A percentile compares a stretch with the other conserved stretches of the same genome.
phyloP scores from a whole-genome alignment of 2,113 vertebrate species.

The Oncorhynchus nerka region DNA sequence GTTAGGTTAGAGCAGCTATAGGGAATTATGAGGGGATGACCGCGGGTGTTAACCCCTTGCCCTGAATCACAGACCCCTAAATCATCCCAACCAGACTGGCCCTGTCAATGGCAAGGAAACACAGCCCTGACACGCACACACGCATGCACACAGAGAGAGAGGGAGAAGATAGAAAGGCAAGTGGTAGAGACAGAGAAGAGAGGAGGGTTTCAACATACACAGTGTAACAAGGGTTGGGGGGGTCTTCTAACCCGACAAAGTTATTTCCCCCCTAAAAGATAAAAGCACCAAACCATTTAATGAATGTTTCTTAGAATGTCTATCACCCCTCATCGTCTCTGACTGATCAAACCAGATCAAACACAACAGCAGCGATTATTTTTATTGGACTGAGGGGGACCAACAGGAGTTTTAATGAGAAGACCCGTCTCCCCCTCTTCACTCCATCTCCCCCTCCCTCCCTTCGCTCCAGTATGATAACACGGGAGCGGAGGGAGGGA shows the following conservation, averaged over 20 bases:
- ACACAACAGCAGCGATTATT: neutral
- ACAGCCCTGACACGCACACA: neutral
- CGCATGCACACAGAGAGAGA: neutral
- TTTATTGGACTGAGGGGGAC: neutral
- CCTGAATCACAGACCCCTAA: neutral
- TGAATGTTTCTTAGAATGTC: neutral
- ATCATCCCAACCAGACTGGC: neutral
- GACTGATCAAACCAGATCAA: slow-evolving; percentile 16
- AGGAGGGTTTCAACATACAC: no score
- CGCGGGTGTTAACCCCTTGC: neutral
- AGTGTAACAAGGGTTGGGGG: neutral
- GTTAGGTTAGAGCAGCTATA: no score
- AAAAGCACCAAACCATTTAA: neutral
- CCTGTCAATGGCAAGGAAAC: neutral
- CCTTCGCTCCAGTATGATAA: neutral
- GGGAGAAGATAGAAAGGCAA: neutral
- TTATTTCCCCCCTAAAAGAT: neutral
- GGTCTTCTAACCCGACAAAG: no score
- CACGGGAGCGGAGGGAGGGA: neutral
- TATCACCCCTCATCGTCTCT: neutral
- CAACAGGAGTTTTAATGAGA: slow-evolving; percentile 4
- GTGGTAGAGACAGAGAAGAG: neutral
- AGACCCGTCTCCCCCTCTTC: neutral
- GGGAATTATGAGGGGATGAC: neutral
- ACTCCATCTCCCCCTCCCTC: neutral